Percentiles rank a stretch among this genome's conserved stretches.
Evolutionary conservation across 2,888 invertebrate species (phyloP).

Genomic region (Chrysotoxum bicinctum): DNA sequence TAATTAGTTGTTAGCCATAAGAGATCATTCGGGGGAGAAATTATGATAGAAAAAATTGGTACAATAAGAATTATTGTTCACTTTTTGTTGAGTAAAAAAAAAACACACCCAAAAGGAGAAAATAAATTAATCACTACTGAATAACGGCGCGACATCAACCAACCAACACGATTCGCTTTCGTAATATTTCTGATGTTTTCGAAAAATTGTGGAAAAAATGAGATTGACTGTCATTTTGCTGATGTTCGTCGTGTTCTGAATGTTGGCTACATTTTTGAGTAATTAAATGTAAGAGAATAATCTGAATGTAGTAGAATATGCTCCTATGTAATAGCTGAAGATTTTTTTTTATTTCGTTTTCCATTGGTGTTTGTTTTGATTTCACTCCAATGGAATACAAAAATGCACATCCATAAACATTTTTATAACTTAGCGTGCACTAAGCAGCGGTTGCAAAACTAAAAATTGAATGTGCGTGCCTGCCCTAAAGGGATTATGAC

Average conservation of each 20-base stretch:
- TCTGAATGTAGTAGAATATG: not conserved
- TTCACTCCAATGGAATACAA: too few relatives aligned
- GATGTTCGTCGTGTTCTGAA: not conserved
- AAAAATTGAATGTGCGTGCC: too few relatives aligned
- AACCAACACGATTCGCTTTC: slow-evolving; percentile 58
- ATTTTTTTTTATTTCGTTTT: not conserved
- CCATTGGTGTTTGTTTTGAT: not conserved
- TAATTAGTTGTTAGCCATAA: slow-evolving; percentile 21
- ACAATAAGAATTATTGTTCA: slow-evolving; percentile 30
- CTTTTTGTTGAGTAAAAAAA: slow-evolving; percentile 22
- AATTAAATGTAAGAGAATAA: not conserved
- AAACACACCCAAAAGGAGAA: slow-evolving; percentile 61
- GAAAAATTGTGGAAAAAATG: slow-evolving; percentile 24
- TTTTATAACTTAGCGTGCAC: too few relatives aligned
- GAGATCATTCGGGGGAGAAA: slow-evolving; percentile 33
- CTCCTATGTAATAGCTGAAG: not conserved
- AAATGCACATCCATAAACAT: too few relatives aligned
- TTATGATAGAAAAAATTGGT: slow-evolving; percentile 1
- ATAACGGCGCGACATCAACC: slow-evolving; percentile 51
- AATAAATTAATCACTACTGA: slow-evolving; percentile 34
- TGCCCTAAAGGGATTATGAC: too few relatives aligned
- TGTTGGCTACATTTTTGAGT: slow-evolving; percentile 23
- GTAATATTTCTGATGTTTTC: slow-evolving; percentile 57
- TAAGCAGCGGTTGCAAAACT: too few relatives aligned
- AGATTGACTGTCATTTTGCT: slow-evolving; percentile 34